Evolutionary conservation across 1,140 invertebrate genomes (phyloP).

Genomic region (Neuroterus valhalla): DNA sequence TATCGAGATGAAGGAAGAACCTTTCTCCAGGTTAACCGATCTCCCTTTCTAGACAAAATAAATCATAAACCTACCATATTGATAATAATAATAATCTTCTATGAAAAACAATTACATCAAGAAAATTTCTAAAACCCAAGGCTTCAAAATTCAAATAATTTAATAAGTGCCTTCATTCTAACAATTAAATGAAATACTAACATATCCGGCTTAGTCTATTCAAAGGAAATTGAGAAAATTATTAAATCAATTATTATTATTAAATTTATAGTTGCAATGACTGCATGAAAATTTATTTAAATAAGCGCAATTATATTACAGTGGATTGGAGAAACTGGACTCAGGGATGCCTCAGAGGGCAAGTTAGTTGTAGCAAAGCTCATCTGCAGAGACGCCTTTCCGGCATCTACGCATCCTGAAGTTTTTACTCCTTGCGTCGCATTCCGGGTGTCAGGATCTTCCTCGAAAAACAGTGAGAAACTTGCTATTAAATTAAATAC

Average conservation of each 20-base stretch:
- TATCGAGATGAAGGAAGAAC: constrained; percentile 87
- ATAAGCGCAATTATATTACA: constrained; percentile 65
- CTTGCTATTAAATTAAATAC: constrained; percentile 33
- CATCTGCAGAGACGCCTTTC: constrained; percentile 85
- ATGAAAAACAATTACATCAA: background rate
- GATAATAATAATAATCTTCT: constrained; percentile 3
- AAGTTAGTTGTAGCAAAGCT: constrained; percentile 86
- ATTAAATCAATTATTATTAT: background rate
- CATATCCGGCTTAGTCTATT: too few species aligned
- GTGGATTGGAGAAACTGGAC: constrained; percentile 87
- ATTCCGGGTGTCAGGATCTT: constrained; percentile 88
- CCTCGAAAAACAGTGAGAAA: constrained; percentile 82
- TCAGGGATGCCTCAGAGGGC: constrained; percentile 84
- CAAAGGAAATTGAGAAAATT: background rate
- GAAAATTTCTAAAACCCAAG: too few species aligned
- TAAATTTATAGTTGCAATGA: constrained; percentile 14
- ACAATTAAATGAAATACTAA: too few species aligned
- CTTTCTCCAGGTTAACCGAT: constrained; percentile 80
- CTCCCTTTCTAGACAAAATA: constrained; percentile 16
- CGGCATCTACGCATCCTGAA: constrained; percentile 72
- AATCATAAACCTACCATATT: constrained; percentile 35
- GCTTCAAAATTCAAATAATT: too few species aligned
- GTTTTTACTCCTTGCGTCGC: constrained; percentile 89
- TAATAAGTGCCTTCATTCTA: too few species aligned
- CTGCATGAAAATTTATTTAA: background rate